Conservation (phyloP, 1,140 invertebrate species). For the Drosophila elegans region DNA sequence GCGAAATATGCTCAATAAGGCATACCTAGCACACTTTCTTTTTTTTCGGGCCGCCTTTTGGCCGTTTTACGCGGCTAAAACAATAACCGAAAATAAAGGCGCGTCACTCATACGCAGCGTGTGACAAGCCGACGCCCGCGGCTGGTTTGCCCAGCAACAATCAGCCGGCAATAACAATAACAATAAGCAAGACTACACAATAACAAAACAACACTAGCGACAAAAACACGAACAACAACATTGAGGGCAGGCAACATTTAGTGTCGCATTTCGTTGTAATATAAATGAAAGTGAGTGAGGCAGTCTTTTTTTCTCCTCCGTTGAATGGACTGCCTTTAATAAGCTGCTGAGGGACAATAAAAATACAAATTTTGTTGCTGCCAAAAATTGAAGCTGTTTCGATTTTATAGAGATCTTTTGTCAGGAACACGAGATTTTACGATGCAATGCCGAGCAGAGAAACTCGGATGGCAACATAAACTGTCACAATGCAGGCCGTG, state of each 20-base stretch:
- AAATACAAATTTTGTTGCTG: constrained; percentile 70
- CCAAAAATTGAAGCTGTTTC: constrained; percentile 64
- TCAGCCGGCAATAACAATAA: constrained; percentile 47
- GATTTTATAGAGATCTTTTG: constrained; percentile 68
- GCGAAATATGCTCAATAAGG: constrained; percentile 36
- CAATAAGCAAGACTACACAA: constrained; percentile 7
- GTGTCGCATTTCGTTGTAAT: constrained; percentile 81
- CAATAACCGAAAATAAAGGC: constrained; percentile 82
- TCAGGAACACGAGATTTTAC: constrained; percentile 53
- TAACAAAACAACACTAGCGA: constrained; percentile 7
- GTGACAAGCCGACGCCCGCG: constrained; percentile 73
- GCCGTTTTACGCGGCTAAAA: constrained; percentile 72
- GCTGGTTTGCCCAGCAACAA: constrained; percentile 58
- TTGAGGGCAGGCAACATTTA: constrained; percentile 65
- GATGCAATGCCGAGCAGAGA: constrained; percentile 50
- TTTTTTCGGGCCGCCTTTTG: constrained; percentile 38
- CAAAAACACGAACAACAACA: constrained; percentile 42
- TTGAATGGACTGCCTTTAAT: constrained; percentile 71
- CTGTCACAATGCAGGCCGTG: constrained; percentile 31
- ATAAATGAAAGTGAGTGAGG: constrained; percentile 81
- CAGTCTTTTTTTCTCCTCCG: constrained; percentile 13
- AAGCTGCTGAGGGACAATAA: constrained; percentile 64
- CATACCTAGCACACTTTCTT: constrained; percentile 77
- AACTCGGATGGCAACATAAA: constrained; percentile 54
- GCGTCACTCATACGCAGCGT: constrained; percentile 82